A percentile compares a stretch with the other conserved stretches of the same genome.
Evolutionary conservation across 2,113 vertebrate species (phyloP).

Genomic region (Lontra canadensis): DNA sequence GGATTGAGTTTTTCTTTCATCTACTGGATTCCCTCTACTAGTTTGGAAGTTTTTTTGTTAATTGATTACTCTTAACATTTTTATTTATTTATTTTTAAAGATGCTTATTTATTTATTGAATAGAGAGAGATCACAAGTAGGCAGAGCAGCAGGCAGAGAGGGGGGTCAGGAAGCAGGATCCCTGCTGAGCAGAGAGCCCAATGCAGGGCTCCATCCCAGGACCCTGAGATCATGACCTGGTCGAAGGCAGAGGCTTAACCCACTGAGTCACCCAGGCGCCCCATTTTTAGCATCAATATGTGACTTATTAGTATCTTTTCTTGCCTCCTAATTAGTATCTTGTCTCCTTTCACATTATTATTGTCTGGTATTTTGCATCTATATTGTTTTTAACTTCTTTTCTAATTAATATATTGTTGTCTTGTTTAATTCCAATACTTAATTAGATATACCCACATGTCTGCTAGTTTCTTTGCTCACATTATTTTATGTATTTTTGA

Average conservation of each 20-base stretch:
- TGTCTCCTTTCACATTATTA: neutral
- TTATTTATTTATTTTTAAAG: neutral
- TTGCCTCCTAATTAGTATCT: neutral
- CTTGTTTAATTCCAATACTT: neutral
- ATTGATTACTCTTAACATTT: neutral
- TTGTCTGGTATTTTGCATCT: neutral
- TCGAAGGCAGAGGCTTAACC: no score
- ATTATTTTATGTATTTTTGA: neutral
- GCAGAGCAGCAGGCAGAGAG: no score
- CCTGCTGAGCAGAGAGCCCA: no score
- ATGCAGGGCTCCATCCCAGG: no score
- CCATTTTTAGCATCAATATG: neutral
- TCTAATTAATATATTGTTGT: neutral
- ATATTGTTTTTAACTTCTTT: neutral
- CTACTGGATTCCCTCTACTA: neutral
- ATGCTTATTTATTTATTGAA: no score
- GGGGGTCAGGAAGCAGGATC: no score
- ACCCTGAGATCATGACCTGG: no score
- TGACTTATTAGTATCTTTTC: constrained; percentile 20
- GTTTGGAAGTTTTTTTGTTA: neutral
- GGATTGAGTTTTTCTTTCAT: neutral
- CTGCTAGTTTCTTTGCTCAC: neutral
- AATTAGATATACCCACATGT: neutral
- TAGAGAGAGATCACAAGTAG: no score
- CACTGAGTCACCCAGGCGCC: no score